Evolutionary conservation across 2,113 vertebrate genomes (phyloP).

Genomic region (Rousettus leschenaultii): DNA sequence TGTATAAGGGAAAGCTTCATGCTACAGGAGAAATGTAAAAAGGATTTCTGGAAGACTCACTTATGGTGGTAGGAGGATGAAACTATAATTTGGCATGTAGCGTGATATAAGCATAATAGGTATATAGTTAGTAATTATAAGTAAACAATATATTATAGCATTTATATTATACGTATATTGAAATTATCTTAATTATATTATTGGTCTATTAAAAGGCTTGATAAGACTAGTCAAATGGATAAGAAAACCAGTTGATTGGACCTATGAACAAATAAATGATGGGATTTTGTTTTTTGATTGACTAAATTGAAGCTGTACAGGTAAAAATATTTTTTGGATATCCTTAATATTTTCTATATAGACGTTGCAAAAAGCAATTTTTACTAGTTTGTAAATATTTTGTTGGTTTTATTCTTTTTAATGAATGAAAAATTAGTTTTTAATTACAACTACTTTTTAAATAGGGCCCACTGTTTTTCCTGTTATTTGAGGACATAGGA

Average conservation of each 20-base stretch:
- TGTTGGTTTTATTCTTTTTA: not conserved
- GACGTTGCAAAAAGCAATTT: not conserved
- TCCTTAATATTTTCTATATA: not conserved
- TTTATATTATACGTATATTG: not conserved
- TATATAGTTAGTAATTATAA: not conserved
- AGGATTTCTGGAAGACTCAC: slow-evolving; percentile 2
- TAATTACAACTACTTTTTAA: not conserved
- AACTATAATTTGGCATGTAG: not conserved
- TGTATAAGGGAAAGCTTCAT: not conserved
- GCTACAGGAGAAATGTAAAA: not conserved
- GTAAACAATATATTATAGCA: not conserved
- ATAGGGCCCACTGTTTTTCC: not conserved
- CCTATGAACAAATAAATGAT: not conserved
- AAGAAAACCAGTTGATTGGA: not conserved
- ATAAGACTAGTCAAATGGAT: not conserved
- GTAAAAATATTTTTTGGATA: not conserved
- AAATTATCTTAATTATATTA: slow-evolving; percentile 6
- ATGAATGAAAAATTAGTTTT: slow-evolving; percentile 8
- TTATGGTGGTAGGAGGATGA: not conserved
- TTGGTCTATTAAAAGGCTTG: not conserved
- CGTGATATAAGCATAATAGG: not conserved
- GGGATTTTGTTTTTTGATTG: slow-evolving; percentile 2
- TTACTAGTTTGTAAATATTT: slow-evolving; percentile 4
- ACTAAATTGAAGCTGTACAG: not conserved
- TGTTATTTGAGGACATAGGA: slow-evolving; percentile 1